Evolutionary conservation across 35 echinoderm and acorn worm species (phyloP).

Genomic region (Ptychodera flava): DNA sequence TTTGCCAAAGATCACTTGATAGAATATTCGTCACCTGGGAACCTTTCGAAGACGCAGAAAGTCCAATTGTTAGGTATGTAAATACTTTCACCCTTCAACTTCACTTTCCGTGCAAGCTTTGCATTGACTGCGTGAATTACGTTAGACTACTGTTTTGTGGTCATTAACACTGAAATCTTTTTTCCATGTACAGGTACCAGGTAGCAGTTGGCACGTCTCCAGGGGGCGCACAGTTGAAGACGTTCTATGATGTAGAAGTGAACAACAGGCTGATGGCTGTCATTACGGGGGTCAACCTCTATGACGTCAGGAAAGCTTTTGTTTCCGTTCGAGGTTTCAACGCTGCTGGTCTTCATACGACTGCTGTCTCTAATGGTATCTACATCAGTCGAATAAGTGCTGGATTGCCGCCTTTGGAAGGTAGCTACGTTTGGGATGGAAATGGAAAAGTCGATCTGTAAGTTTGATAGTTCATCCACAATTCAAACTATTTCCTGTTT

Average conservation of each 20-base stretch:
- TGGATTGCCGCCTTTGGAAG: slow-evolving; percentile 9
- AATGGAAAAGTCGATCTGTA: background rate
- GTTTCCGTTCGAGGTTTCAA: slow-evolving; percentile 28
- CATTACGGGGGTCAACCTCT: slow-evolving; percentile 11
- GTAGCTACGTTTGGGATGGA: slow-evolving; percentile 17
- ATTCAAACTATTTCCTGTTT: too few species aligned
- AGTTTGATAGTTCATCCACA: background rate
- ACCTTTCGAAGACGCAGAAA: slow-evolving; percentile 26
- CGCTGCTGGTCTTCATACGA: slow-evolving; percentile 21
- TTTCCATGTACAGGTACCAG: slow-evolving; percentile 9
- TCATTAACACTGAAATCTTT: background rate
- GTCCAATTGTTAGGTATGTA: slow-evolving; percentile 23
- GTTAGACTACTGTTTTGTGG: background rate
- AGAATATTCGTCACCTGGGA: slow-evolving; percentile 22
- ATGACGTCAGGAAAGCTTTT: slow-evolving; percentile 17
- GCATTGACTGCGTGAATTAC: background rate
- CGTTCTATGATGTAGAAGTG: slow-evolving; percentile 4
- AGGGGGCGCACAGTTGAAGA: slow-evolving; percentile 12
- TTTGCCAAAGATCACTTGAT: slow-evolving; percentile 20
- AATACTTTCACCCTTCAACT: too few species aligned
- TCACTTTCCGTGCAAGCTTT: too few species aligned
- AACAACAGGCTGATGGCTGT: background rate
- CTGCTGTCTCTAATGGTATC: slow-evolving; percentile 28
- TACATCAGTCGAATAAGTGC: slow-evolving; percentile 25
- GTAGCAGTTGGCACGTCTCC: slow-evolving; percentile 17